Base-by-base conservation (phyloP, 2,888 invertebrate species). In the Sacculina carcini region DNA sequence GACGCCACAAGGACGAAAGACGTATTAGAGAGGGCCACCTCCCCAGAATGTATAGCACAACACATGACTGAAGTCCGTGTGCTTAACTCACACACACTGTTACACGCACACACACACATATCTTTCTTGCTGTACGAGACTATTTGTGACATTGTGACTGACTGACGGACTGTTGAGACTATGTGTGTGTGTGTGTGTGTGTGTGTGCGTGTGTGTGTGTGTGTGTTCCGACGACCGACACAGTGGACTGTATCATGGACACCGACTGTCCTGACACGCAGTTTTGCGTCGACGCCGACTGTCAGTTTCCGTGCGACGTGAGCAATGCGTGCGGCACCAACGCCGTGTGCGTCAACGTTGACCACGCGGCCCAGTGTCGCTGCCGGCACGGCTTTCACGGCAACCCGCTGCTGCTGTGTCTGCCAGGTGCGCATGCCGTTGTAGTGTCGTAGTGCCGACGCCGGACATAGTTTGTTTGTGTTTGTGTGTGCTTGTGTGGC, bases 241-340 rank as follows among this genome's bases (percentile, higher is more conserved):
- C 48, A 50, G 77, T 83, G 32, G 86, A 86, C 39, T 89, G 87
- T 62, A 74, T 78, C 55, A 73, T 75, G 14, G 77, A 85, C 62
- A 76, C 79, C 1, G 84, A 87, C 63, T 89, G 89, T 63, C 78
- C 78, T 57, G 75, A 77, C 3, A 77, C 79, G 58, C 78, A 81
- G 64, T 79, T 82, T 52, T 89, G 89, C 62, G 68, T 84, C 36
- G 85, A 85, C 62, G 78, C 57, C 26, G 58, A 59, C 31, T 56
- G 56, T 46, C 54, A 52, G 19, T 56, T 55, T 51, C 57, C 56
- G 10, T 56, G 57, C 44, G 54, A 53, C 39, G 44, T 44, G 5
- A 51, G 53, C 47, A 55, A 56, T 24, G 83, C 84, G 0, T 86
- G 85, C 61, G 85, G 85, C 21, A 78, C 81, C 2, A 79, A 85